Base-by-base conservation (phyloP, 1,140 invertebrate genomes). In the Ostrea edulis region DNA sequence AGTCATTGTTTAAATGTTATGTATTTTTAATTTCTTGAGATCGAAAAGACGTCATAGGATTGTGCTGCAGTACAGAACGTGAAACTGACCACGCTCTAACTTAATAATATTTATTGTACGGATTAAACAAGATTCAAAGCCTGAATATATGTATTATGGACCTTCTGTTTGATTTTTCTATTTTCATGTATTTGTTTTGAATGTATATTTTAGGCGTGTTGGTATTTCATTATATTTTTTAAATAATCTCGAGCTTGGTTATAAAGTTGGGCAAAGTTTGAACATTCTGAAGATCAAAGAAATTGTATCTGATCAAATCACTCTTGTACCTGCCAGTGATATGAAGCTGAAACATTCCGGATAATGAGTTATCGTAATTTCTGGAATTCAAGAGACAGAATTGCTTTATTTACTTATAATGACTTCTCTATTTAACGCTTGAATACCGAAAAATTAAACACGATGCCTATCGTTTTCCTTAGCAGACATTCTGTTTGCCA, bases 191-290 rank as follows among this genome's bases (percentile, higher is more conserved):
- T 77, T 22, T 77, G 25, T 77, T 77, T 8, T 44, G 11, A 62
- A 62, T 62, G n/a, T 62, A 62, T 77, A 77, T 35, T 25, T 77
- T 77, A 35, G 68, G 68, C 68, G 68, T 12, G 68, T 77, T 77
- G 29, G 29, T 14, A 29, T 25, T 77, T 35, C 12, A 25, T 25
- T 29, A 12, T 29, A 62, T 62, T 20, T 62, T 77, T 77, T 77
- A 12, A 12, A 77, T 9, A 17, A 62, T 77, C 11, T 77, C 68
- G 9, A 35, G n/a, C 11, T 20, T 14, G 8, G 55, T 71, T 11
- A 35, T 62, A 77, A 77, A 29, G 68, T 77, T 77, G 68, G 68
- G 9, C 68, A 44, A 77, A 77, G 68, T 77, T 77, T 77, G 14
- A 25, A 14, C 29, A 77, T 29, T 17, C 14, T 25, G 3, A 29